Conservation (phyloP, 92 coral and sea anemone genomes). For the Palythoa grandiflora region DNA sequence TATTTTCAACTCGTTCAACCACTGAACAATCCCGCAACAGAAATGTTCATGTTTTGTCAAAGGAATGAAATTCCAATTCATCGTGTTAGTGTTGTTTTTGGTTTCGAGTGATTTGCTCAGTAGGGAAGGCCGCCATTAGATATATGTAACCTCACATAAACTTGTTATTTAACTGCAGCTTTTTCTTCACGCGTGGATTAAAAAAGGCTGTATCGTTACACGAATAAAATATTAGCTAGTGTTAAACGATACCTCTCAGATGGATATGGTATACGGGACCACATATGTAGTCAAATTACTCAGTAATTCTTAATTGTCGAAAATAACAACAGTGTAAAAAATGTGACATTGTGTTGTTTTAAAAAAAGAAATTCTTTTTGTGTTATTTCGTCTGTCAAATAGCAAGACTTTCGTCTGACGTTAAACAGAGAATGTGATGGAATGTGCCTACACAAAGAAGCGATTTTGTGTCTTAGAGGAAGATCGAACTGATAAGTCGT, state of each 20-base stretch:
- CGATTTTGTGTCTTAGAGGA: slow-evolving; percentile 18
- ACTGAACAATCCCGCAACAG: neutral
- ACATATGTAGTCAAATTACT: neutral
- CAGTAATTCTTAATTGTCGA: neutral
- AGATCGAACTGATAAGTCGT: slow-evolving; percentile 81
- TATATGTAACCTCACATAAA: neutral
- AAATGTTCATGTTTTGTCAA: slow-evolving; percentile 21
- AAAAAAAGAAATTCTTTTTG: neutral
- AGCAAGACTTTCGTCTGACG: slow-evolving; percentile 1
- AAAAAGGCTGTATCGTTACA: neutral
- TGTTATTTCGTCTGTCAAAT: neutral
- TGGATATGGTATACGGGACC: slow-evolving; percentile 1
- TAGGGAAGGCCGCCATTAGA: neutral
- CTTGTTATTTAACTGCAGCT: slow-evolving; percentile 12
- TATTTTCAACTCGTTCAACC: slow-evolving; percentile 5
- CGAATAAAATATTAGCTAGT: slow-evolving; percentile 11
- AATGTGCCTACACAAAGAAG: neutral
- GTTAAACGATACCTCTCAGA: slow-evolving; percentile 19
- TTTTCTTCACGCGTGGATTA: neutral
- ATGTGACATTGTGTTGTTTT: neutral
- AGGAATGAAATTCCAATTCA: slow-evolving; percentile 15
- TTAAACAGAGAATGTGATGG: slow-evolving; percentile 33
- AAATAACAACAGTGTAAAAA: too few relatives aligned
- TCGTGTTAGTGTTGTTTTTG: neutral
- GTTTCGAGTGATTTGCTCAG: slow-evolving; percentile 2